These are phyloP conservation scores for Myotis vivesi DNA, from an alignment of 2,797 vertebrate genomes.

Conservation along the genomic window DNA sequence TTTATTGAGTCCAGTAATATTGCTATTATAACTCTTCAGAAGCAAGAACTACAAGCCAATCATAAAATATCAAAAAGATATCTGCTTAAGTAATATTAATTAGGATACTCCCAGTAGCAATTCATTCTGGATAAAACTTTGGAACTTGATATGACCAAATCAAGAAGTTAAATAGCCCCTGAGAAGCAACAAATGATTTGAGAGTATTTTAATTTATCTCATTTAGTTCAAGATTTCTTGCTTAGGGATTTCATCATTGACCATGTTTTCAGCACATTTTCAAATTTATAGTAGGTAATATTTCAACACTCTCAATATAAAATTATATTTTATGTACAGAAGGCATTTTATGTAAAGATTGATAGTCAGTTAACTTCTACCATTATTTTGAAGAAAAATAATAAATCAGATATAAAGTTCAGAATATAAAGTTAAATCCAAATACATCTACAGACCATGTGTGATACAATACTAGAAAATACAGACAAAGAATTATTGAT, in stretches of 20 bases:
- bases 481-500: background rate
- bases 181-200: background rate
- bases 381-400: constrained; percentile 26
- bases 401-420: background rate
- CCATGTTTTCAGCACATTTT: background rate
- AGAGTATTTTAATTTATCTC: background rate
- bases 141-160: background rate
- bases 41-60: background rate
- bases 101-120: background rate
- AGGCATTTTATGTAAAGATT: background rate
- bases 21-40: background rate
- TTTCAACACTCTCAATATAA: background rate
- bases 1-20: background rate
- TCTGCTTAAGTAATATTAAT: background rate
- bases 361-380: background rate
- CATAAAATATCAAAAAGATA: background rate
- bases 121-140: background rate
- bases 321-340: constrained; percentile 13
- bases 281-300: background rate
- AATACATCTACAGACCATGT: background rate
- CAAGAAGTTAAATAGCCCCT: background rate
- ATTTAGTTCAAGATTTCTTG: constrained; percentile 9
- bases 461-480: background rate
- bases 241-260: background rate
- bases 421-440: background rate